Evolutionary conservation across 2,113 vertebrate genomes (phyloP).

Genomic region (Candoia aspera): DNA sequence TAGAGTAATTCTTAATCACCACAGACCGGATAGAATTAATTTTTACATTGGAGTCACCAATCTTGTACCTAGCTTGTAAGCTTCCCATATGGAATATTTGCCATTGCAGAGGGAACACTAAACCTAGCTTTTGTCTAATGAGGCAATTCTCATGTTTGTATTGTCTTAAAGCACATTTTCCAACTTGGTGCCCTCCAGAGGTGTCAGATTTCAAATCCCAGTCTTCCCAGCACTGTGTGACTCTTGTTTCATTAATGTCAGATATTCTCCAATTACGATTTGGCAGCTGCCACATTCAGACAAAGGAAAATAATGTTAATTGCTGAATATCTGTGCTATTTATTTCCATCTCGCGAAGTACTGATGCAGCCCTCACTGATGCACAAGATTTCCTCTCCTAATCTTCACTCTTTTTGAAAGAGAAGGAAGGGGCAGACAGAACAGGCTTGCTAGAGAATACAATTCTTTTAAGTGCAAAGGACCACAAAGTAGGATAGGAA

Average conservation of each 20-base stretch:
- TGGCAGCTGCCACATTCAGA: neutral
- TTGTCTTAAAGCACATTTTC: neutral
- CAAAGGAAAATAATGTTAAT: neutral
- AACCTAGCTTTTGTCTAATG: neutral
- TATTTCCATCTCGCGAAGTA: neutral
- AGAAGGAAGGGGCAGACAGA: neutral
- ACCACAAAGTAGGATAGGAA: slow-evolving; percentile 1
- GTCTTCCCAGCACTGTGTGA: neutral
- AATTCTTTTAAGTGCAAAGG: neutral
- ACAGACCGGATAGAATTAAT: neutral
- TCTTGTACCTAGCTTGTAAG: neutral
- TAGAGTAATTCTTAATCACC: neutral
- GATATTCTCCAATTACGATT: neutral
- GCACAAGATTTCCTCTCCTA: too few relatives aligned
- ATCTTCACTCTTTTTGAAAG: neutral
- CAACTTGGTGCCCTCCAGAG: neutral
- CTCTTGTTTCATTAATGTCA: neutral
- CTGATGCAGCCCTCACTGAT: neutral
- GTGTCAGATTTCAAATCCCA: neutral
- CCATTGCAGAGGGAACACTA: neutral
- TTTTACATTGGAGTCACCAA: neutral
- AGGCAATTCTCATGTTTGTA: neutral
- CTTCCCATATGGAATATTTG: neutral
- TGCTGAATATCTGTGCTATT: neutral
- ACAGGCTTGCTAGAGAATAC: slow-evolving; percentile 36